Base-by-base conservation (phyloP, 1,140 invertebrate species). In the Micrasema minimum region DNA sequence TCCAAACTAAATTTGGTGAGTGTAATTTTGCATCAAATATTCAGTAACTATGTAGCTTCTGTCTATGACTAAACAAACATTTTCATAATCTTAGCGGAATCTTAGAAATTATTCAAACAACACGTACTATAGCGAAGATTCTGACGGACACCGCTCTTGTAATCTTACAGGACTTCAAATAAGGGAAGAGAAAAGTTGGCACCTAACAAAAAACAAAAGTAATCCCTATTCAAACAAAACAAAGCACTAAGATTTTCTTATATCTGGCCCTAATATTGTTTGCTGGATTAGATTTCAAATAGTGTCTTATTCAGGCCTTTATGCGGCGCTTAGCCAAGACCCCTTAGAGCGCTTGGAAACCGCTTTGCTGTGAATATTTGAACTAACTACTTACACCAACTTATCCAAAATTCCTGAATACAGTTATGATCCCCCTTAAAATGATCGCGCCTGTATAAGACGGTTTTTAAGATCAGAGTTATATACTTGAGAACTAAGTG, bases 261-360 rank as follows among this genome's bases (percentile, higher is more conserved):
- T 26, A 16, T 31, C 14, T 6, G 6, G 14, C 26, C 5, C 37
- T 57, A 16, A n/a, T 5, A 37, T 57, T 57, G 26, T 7, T 57
- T 37, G 31, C n/a, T 16, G 51, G 20, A 37, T 14, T 35, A 4
- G 5, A 18, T 16, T 35, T 16, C 53, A 57, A 16, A 37, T 57
- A n/a, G 37, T 7, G 53, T 35, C 23, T n/a, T 16, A 35, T 57
- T 57, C 16, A 31, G 26, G 12, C 53, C n/a, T 35, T 57, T 57
- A 57, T 57, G 53, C 53, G 53, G 53, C 53, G 53, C 53, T 57
- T 57, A 57, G 53, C n/a, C 53, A 57, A 7, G 53, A 57, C 53
- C 20, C 53, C 26, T 51, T 51, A 14, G 31, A n/a, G 53, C 53
- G 53, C 53, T 57, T 16, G 53, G 53, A 57, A 57, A 57, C 26